Conservation (phyloP, 2,797 vertebrate genomes). For the Austrolebias charrua region DNA sequence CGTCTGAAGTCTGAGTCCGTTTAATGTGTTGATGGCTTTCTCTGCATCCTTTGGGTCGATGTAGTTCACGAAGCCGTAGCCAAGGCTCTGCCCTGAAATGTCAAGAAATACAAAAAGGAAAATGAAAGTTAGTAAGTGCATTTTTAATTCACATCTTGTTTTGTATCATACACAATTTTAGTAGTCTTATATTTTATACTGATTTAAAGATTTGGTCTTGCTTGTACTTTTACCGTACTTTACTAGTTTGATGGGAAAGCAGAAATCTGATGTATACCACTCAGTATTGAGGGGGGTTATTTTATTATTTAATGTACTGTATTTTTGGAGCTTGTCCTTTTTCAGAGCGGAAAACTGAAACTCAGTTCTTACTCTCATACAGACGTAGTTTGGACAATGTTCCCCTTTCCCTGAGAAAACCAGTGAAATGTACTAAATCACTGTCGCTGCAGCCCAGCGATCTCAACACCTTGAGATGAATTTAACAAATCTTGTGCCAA, state of each 20-base stretch:
- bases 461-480: conserved; percentile 18
- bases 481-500: conserved; percentile 30
- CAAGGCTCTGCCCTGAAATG: conserved; percentile 93
- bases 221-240: not conserved
- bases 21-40: conserved; percentile 99
- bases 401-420: conserved; percentile 22
- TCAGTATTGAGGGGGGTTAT: not conserved
- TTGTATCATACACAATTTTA: not conserved
- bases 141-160: conserved; percentile 3
- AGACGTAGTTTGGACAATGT: conserved; percentile 16
- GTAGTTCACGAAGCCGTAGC: conserved; percentile 99
- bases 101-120: conserved; percentile 26
- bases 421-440: conserved; percentile 37
- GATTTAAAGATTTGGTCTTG: not conserved
- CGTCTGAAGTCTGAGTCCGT: conserved; percentile 98
- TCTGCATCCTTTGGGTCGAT: conserved; percentile 98
- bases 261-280: not conserved
- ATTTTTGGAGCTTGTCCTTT: not conserved
- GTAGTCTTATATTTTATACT: not conserved
- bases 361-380: not conserved
- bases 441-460: conserved; percentile 33
- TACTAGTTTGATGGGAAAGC: not conserved
- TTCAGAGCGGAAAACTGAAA: not conserved
- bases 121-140: conserved; percentile 30
- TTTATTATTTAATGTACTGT: not conserved